These are phyloP conservation scores for Sitophilus oryzae DNA, from an alignment of 1,140 invertebrate genomes.

Conservation along the genomic window DNA sequence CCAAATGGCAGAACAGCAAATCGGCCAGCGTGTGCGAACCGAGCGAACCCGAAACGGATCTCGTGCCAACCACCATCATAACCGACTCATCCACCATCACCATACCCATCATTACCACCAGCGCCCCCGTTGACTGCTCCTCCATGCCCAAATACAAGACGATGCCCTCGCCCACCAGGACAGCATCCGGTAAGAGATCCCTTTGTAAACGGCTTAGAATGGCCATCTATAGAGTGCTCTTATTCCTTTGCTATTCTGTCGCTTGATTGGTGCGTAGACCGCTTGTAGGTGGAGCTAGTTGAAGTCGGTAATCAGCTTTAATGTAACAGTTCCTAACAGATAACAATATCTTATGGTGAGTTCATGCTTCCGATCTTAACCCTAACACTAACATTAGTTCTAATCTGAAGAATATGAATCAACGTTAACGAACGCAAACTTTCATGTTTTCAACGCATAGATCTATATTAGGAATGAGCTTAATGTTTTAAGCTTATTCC, in stretches of 20 bases:
- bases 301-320: no score
- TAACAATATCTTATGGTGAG: no score
- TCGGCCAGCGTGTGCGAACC: constrained; percentile 23
- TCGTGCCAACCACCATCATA: constrained; percentile 46
- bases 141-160: constrained; percentile 51
- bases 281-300: no score
- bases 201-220: constrained; percentile 12
- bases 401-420: no score
- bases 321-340: no score
- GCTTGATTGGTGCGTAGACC: no score
- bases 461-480: no score
- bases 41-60: constrained; percentile 18
- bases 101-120: constrained; percentile 50
- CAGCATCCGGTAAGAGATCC: constrained; percentile 25
- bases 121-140: constrained; percentile 41
- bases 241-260: constrained; percentile 6
- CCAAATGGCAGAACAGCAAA: constrained; percentile 16
- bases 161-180: constrained; percentile 49
- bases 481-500: no score
- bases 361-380: no score
- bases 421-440: no score
- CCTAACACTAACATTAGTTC: no score
- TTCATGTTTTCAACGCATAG: no score
- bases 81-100: constrained; percentile 53
- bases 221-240: constrained; percentile 10